Base-by-base conservation (phyloP, 2,888 invertebrate genomes). In the Heliconius charithonia region DNA sequence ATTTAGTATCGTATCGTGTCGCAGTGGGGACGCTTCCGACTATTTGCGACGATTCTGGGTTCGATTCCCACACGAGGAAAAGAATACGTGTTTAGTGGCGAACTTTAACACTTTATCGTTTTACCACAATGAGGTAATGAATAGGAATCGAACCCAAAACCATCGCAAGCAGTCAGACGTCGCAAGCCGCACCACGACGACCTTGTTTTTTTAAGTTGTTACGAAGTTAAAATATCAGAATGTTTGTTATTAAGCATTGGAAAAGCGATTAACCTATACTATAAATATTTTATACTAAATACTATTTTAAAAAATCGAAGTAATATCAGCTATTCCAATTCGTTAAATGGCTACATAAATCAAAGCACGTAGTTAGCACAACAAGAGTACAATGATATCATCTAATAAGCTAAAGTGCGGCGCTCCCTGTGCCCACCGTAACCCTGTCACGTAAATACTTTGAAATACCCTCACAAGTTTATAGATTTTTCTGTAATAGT, bases 381-480 rank as follows among this genome's bases (percentile, higher is more conserved):
- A 70, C 71, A 63, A 69, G 59, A 10, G n/a, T n/a, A 67, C 77
- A 77, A 67, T 85, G 84, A 84, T 82, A 80, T 83, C 82, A 84
- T 82, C 81, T 80, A 84, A 83, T 84, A 80, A 81, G 79, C 78
- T 79, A 81, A 79, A 84, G 82, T 81, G 80, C 77, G 82, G 78
- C 78, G 80, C 79, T 75, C 80, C 80, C 82, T 66, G 51, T 77
- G 77, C 78, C 56, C 66, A 45, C 80, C 62, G 75, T 74, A 66
- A 80, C 76, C 80, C 75, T 79, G 29, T 72, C 62, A 78, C 77
- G 76, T 81, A 72, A 63, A 72, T 4, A n/a, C 72, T 59, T 37
- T 72, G 72, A 72, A 59, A 56, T 59, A 37, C 72, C 59, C 37
- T 59, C 25, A 72, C 59, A 72, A 25, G n/a, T 56, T 71, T 32